A percentile compares a stretch with the other conserved stretches of the same genome.
phyloP scores from a whole-genome alignment of 1,140 invertebrate genomes.

The Drosophila orosa region DNA sequence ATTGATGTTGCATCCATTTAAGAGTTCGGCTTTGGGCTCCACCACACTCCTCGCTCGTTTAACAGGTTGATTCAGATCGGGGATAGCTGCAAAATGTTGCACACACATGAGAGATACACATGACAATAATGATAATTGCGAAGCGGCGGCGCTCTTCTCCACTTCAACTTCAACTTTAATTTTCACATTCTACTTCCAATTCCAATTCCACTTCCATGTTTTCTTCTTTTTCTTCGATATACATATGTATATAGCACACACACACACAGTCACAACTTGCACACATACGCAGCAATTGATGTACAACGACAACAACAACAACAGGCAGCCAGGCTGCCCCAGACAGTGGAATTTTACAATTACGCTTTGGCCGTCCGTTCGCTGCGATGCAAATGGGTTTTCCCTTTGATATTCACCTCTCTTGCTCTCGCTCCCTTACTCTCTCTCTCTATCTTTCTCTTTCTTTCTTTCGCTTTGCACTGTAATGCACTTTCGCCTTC shows the following conservation, averaged over 20 bases:
- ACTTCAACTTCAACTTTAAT: conserved; percentile 8
- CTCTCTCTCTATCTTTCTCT: conserved; percentile 11
- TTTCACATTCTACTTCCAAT: conserved; percentile 14
- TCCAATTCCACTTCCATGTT: conserved; percentile 56
- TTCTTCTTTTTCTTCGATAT: conserved; percentile 54
- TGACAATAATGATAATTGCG: conserved; percentile 38
- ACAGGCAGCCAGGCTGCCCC: conserved; percentile 58
- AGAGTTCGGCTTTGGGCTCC: conserved; percentile 85
- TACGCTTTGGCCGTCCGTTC: conserved; percentile 80
- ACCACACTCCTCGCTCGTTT: conserved; percentile 39
- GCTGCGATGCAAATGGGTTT: conserved; percentile 78
- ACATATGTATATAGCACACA: conserved; percentile 40
- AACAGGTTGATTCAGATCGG: conserved; percentile 40
- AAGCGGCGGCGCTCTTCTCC: conserved; percentile 8
- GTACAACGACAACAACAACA: conserved; percentile 46
- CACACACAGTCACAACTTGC: conserved; percentile 24
- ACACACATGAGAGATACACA: conserved; percentile 62
- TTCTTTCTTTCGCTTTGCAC: conserved; percentile 37
- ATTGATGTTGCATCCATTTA: conserved; percentile 99
- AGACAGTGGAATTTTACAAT: conserved; percentile 82
- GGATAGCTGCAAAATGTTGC: conserved; percentile 57
- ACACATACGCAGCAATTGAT: conserved; percentile 23
- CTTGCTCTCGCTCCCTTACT: conserved; percentile 29
- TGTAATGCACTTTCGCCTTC: conserved; percentile 76
- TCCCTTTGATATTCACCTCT: conserved; percentile 79